Evolutionary conservation across 2,113 vertebrate species (phyloP).

Genomic region (Cricetomys ansorgei): DNA sequence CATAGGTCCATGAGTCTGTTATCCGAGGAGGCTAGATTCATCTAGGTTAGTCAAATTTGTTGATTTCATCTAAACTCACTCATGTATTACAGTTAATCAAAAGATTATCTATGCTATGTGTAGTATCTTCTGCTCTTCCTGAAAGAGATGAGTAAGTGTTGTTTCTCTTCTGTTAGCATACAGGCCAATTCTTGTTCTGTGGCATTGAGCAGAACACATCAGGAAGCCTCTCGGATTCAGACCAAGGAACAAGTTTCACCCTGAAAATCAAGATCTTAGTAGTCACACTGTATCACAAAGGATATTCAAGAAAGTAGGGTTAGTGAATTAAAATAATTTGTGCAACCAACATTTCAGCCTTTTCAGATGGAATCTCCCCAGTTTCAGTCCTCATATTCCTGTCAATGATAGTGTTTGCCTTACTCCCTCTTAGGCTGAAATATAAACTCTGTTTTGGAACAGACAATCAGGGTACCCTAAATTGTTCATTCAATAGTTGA

Average conservation of each 20-base stretch:
- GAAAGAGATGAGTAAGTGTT: background rate
- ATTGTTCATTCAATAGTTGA: background rate
- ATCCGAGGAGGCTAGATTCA: background rate
- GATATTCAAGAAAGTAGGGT: background rate
- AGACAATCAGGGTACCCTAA: background rate
- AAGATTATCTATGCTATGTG: background rate
- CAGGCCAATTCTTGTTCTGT: background rate
- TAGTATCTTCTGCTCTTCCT: background rate
- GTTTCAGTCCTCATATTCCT: background rate
- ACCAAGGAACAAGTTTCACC: background rate
- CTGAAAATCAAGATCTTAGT: background rate
- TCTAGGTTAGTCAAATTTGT: background rate
- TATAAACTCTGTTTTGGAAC: background rate
- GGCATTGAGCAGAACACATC: background rate
- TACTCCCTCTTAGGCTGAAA: background rate
- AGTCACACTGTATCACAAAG: background rate
- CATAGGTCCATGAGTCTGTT: background rate
- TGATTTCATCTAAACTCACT: background rate
- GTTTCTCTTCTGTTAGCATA: background rate
- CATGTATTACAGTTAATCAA: background rate
- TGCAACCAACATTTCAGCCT: fast-evolving
- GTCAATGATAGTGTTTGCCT: background rate
- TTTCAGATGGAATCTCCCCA: background rate
- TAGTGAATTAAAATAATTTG: background rate
- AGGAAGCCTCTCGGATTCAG: background rate